Evolutionary conservation across 2,113 vertebrate genomes (phyloP), one percentile per base, ranked within the genome.

Genomic region (Chrysemys picta): DNA sequence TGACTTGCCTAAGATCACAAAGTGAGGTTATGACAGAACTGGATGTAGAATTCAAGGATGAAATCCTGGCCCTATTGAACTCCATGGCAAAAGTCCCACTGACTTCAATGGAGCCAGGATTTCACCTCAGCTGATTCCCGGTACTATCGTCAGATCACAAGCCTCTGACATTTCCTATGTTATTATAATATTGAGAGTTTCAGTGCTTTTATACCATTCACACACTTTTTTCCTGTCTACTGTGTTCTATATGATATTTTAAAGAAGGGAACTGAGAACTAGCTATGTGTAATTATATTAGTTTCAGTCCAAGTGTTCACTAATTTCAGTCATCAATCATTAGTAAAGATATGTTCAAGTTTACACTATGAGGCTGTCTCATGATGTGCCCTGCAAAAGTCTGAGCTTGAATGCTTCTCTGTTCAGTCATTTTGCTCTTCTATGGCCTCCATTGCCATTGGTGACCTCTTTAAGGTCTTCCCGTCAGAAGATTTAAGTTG

Each of bases 361-460:
- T 94, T 89, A 95, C 50, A 89, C 8, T 54, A 56, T 31, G 81
- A 56, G 29, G 1, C 1, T 76, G 87, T 93, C 87, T 69, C 27
- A 85, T 29, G 75, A 4, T 38, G 65, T 29, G 16, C 52, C 65
- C 65, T 91, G 19, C 72, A 59, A 45, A 25, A 6, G 56, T 89
- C 25, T 53, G 78, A 75, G 54, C 54, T 79, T 89, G 69, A 84
- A 91, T 22, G 12, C 42, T 95, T 84, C 84, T 96, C 85, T 85
- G 69, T 2, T 80, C 82, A 4, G 4, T 45, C 49, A 8, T 82
- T 56, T 92, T 93, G 93, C 54, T 93, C 91, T 62, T 31, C 95
- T 95, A 89, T 89, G 80, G 81, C 47, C 38, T 96, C 91, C 93
- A 96, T 80, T 95, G 97, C 97, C 75, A 94, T 35, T 16, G 94